Evolutionary conservation across 1,140 invertebrate genomes (phyloP), one percentile per base, ranked within the genome.

Genomic region (Papilio xuthus): DNA sequence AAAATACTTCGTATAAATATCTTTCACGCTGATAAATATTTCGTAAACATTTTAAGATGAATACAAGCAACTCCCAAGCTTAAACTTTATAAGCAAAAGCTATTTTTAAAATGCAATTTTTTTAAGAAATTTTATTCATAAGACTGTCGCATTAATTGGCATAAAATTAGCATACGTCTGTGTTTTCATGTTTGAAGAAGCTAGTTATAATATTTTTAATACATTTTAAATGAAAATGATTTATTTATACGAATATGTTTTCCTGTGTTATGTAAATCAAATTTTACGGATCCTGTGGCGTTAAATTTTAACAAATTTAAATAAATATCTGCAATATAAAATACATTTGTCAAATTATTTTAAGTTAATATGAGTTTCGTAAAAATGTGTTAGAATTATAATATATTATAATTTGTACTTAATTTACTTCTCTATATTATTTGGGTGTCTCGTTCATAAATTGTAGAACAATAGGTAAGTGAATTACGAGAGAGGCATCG

Each of bases 401-500:
- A 53, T n/a, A n/a, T 12, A 8, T 13, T 26, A 23, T 26, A 28
- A 63, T 28, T 26, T 63, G 56, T 63, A 63, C 13, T 63, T 13
- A 28, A 28, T 63, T 28, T 28, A 28, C 7, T 13, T 63, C n/a
- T n/a, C n/a, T 15, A 60, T 18, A 32, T 60, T 26, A 13, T 60
- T 60, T 28, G 26, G 13, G 44, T 12, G 41, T 18, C 10, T 26
- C 23, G 18, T 47, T 73, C 71, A 37, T 76, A 63, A 76, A 75
- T 75, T 75, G 15, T 28, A 75, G 72, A 76, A 74, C 78, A 76
- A 74, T 75, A 67, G 72, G 70, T 67, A 83, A 90, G 83, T 88
- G 81, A 88, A 85, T 88, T 78, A 83, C 85, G 80, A 84, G 82
- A 83, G 87, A 82, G 84, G 83, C 86, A 69, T 83, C 85, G 89